Evolutionary conservation across 2,113 vertebrate species (phyloP).

Genomic region (Ctenodactylus gundi): DNA sequence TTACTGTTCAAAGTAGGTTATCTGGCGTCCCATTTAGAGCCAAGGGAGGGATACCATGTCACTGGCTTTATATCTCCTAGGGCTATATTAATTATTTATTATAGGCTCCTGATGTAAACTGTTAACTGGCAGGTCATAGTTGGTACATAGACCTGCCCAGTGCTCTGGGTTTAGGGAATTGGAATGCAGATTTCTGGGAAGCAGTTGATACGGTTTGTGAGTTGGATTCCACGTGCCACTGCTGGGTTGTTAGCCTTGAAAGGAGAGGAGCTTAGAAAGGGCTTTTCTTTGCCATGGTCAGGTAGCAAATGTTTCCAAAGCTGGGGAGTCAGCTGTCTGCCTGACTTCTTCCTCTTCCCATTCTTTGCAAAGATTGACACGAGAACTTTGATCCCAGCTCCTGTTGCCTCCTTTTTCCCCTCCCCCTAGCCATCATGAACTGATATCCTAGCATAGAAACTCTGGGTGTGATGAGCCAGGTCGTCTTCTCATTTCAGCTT

Average conservation of each 20-base stretch:
- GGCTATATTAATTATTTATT: constrained; percentile 88
- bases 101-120: constrained; percentile 81
- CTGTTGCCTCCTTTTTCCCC: too few relatives aligned
- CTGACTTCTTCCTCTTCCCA: neutral
- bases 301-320: neutral
- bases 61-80: constrained; percentile 81
- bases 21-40: constrained; percentile 84
- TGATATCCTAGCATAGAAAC: neutral
- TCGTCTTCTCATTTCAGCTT: constrained; percentile 23
- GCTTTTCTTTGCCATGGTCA: rapidly evolving
- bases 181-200: neutral
- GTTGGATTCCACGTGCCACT: neutral
- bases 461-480: neutral
- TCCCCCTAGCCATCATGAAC: rapidly evolving
- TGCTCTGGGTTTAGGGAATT: constrained; percentile 27
- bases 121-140: constrained; percentile 78
- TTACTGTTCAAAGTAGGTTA: constrained; percentile 87
- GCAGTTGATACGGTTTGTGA: neutral
- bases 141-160: constrained; percentile 60
- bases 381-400: neutral
- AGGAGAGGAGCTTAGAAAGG: neutral
- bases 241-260: neutral
- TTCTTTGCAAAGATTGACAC: neutral
- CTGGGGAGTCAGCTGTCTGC: neutral
- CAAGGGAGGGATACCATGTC: constrained; percentile 75